phyloP scores from a whole-genome alignment of 30 jellyfish, hydroid and myxozoan genomes.

The Turritopsis rubra region DNA sequence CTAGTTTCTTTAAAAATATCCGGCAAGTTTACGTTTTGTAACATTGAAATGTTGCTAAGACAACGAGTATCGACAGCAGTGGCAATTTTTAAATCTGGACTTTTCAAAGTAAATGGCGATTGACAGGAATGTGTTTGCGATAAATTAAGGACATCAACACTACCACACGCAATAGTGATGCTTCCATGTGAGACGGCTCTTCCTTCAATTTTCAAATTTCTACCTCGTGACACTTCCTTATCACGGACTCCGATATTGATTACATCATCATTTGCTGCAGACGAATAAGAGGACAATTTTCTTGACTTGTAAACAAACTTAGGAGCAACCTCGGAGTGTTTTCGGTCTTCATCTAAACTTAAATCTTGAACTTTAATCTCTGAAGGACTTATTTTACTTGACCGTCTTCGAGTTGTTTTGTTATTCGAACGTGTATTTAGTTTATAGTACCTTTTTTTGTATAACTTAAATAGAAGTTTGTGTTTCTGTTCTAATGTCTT shows the following conservation, averaged over 20 bases:
- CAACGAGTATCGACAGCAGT: background rate
- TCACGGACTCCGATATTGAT: background rate
- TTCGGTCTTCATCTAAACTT: background rate
- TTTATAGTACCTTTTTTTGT: background rate
- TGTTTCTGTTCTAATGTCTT: background rate
- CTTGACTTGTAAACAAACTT: background rate
- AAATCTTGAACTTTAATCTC: background rate
- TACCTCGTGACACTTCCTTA: background rate
- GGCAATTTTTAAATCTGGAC: no score
- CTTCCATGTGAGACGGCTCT: background rate
- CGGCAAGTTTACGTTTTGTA: background rate
- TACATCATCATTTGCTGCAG: background rate
- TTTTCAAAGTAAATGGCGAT: no score
- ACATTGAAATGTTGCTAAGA: background rate
- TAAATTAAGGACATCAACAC: background rate
- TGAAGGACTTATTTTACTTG: background rate
- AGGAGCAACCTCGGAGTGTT: background rate
- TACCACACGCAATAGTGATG: background rate
- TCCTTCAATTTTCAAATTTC: slow-evolving; percentile 4
- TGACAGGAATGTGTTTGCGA: background rate
- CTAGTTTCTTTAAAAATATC: background rate
- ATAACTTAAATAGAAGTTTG: background rate
- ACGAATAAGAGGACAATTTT: background rate
- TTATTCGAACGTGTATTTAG: background rate
- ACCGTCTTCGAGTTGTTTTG: background rate